phyloP scores from a whole-genome alignment of 2,888 invertebrate species.

The Exocentrus adspersus region DNA sequence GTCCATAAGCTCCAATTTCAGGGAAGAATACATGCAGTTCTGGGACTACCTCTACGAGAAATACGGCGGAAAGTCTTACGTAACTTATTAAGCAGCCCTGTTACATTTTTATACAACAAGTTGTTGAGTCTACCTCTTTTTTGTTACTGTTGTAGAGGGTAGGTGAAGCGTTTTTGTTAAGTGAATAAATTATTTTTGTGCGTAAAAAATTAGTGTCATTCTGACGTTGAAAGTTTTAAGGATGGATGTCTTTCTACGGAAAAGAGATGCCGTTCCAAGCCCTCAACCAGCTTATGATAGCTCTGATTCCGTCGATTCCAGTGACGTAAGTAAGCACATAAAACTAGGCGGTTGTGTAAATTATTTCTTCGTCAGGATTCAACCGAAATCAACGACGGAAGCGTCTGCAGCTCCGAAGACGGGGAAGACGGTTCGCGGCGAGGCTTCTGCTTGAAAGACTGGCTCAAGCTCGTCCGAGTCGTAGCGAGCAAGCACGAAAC shows the following conservation, averaged over 20 bases:
- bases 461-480: constrained; percentile 18
- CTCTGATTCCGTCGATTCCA: no score
- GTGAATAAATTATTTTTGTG: no score
- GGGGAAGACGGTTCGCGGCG: constrained; percentile 2
- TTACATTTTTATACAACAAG: not conserved
- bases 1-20: constrained; percentile 28
- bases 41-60: constrained; percentile 30
- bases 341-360: no score
- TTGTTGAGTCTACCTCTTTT: not conserved
- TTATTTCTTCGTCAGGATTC: no score
- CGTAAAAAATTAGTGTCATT: no score
- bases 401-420: not conserved
- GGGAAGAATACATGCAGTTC: constrained; percentile 28
- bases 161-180: no score
- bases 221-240: no score
- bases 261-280: no score
- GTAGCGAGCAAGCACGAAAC: constrained; percentile 10
- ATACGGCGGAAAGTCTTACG: constrained; percentile 32
- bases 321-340: no score
- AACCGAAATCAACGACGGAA: not conserved
- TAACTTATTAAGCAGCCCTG: constrained; percentile 27
- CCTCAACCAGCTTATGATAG: no score
- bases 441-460: constrained; percentile 12
- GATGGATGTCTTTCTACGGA: no score
- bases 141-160: not conserved